Base-by-base conservation (phyloP, 2,113 vertebrate genomes). In the Bubalus kerabau region DNA sequence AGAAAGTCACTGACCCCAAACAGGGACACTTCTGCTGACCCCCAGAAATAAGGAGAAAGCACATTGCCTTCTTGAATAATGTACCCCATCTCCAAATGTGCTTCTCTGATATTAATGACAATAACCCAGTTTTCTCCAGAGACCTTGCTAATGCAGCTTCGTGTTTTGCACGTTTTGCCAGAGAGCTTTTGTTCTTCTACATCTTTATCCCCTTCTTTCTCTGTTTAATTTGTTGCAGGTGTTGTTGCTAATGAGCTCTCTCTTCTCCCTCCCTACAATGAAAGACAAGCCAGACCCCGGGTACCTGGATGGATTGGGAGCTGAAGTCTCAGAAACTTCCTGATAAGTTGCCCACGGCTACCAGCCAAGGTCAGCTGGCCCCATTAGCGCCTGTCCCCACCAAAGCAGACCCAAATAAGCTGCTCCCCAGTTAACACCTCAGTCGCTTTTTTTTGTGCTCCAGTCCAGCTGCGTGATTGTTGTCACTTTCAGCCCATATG, bases 201-300 rank as follows among this genome's bases (percentile, higher is more conserved):
- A 23, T 94, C 95, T 91, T 30, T 95, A 93, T 87, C 21, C 92
- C 50, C 82, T 80, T 16, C 32, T 32, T 28, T 93, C 95, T 94
- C 89, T 94, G 88, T 97, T 88, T 98, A 92, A 98, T 98, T 98
- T 97, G 64, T 98, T 98, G 95, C 98, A 99, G 99, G 98, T 98
- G 96, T 93, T 92, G 93, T 90, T 92, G 94, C 97, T 97, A 97
- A 98, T 94, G 98, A 98, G 90, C 95, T 5, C 43, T 26, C 93
- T 85, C 43, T 46, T 57, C 91, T 97, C 93, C 84, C 83, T 67
- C 92, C 97, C 91, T 87, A 91, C 97, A 94, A 97, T 98, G 98
- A 95, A 59, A 93, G 86, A 96, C 91, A 81, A 95, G 84, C 84
- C 54, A 92, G 96, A 96, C 30, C 97, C 96, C 81, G 90, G 91